Conservation (phyloP, 2,888 invertebrate species). For the Thymelicus lineola region DNA sequence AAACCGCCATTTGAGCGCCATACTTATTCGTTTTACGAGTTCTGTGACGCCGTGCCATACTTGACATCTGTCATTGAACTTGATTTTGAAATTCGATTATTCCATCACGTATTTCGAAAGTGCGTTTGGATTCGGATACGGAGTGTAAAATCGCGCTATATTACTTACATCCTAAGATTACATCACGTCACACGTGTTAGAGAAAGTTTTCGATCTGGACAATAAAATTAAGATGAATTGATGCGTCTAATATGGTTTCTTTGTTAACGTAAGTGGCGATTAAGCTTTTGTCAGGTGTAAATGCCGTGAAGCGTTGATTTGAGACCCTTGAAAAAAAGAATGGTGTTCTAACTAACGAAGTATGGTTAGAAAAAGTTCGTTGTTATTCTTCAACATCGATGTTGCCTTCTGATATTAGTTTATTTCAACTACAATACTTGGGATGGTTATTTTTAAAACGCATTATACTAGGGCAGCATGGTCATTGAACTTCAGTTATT, state of each 20-base stretch:
- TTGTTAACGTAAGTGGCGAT: slow-evolving; percentile 49
- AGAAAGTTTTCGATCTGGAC: slow-evolving; percentile 33
- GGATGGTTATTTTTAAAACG: no score
- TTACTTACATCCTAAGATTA: no score
- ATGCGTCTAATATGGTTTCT: slow-evolving; percentile 59
- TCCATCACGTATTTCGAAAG: slow-evolving; percentile 44
- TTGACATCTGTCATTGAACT: slow-evolving; percentile 64
- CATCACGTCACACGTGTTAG: slow-evolving; percentile 24
- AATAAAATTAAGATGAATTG: slow-evolving; percentile 62
- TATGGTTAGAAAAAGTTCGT: background rate
- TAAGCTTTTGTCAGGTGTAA: slow-evolving; percentile 51
- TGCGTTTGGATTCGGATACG: slow-evolving; percentile 18
- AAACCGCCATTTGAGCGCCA: background rate
- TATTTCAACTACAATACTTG: no score
- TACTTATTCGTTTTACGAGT: slow-evolving; percentile 6
- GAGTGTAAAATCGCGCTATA: slow-evolving; percentile 41
- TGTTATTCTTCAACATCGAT: background rate
- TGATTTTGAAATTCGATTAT: slow-evolving; percentile 56
- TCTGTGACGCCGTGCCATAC: slow-evolving; percentile 31
- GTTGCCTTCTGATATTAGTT: background rate
- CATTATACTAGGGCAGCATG: no score
- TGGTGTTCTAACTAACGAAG: slow-evolving; percentile 18
- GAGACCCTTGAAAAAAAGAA: slow-evolving; percentile 27
- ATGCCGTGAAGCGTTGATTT: slow-evolving; percentile 40
- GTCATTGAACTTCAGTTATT: no score